Percentiles rank a stretch among this genome's conserved stretches.
Conservation (phyloP, 2,113 vertebrate species). For the Syngnathoides biaculeatus region DNA sequence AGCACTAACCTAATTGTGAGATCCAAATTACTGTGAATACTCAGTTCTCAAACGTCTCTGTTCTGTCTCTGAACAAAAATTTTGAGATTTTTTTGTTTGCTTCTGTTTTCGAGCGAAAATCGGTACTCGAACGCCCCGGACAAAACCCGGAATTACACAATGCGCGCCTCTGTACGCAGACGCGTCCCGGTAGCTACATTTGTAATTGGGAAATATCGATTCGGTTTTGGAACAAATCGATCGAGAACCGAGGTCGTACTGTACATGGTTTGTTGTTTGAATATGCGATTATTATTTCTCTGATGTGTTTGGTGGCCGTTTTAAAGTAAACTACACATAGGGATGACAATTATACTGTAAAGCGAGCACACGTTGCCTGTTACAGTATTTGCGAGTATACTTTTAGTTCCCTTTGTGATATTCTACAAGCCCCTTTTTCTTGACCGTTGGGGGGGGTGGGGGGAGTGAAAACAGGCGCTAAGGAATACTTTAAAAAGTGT, state of each 20-base stretch:
- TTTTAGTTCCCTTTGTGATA: background rate
- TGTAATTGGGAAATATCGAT: too few relatives aligned
- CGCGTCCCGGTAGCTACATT: too few relatives aligned
- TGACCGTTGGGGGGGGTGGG: background rate
- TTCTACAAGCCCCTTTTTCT: background rate
- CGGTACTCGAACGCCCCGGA: too few relatives aligned
- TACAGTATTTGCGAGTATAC: background rate
- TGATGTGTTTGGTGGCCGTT: background rate
- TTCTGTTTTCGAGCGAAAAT: too few relatives aligned
- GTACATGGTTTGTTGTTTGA: background rate
- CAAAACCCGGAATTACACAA: too few relatives aligned
- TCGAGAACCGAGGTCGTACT: too few relatives aligned
- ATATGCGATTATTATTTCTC: background rate
- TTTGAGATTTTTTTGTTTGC: too few relatives aligned
- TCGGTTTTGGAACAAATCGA: too few relatives aligned
- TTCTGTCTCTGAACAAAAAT: too few relatives aligned
- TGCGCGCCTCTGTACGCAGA: too few relatives aligned
- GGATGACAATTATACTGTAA: background rate
- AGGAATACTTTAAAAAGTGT: background rate
- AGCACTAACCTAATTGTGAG: background rate
- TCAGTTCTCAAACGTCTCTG: too few relatives aligned
- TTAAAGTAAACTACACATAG: background rate
- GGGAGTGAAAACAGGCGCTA: background rate
- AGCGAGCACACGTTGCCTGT: background rate
- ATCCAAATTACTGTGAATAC: too few relatives aligned